Percentiles rank a stretch among this genome's conserved stretches.
Conservation (phyloP, 2,888 invertebrate genomes). For the Phengaris alcon region DNA sequence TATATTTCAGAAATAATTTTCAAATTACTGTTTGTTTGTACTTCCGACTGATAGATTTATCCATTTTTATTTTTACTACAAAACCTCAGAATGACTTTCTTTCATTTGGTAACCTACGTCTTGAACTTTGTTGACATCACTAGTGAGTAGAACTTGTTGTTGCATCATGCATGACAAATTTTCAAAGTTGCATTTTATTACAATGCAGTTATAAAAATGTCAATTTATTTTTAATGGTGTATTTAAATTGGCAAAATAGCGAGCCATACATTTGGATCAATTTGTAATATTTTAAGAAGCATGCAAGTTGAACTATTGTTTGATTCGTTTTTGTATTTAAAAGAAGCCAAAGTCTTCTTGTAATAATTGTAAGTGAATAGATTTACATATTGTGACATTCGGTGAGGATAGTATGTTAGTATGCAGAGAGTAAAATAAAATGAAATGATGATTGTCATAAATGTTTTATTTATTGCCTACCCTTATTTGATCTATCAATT, state of each 20-base stretch:
- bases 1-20: no score
- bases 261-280: constrained; percentile 21
- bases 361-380: constrained; percentile 54
- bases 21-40: no score
- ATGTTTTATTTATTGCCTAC: constrained; percentile 41
- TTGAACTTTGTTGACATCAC: neutral
- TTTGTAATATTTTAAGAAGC: constrained; percentile 17
- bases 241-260: constrained; percentile 1
- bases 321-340: constrained; percentile 49
- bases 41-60: no score
- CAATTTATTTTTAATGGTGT: neutral
- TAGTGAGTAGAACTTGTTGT: constrained; percentile 11
- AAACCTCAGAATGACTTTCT: no score
- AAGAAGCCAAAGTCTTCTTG: constrained; percentile 76
- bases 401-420: constrained; percentile 52
- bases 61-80: neutral
- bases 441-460: constrained; percentile 41
- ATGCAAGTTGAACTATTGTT: constrained; percentile 46
- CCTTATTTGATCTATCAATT: constrained; percentile 25
- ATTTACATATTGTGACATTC: constrained; percentile 53
- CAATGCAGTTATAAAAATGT: constrained; percentile 12
- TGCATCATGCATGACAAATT: constrained; percentile 12
- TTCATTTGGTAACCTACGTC: neutral
- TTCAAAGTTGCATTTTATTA: constrained; percentile 35
- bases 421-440: constrained; percentile 58